A percentile compares a stretch with the other conserved stretches of the same genome.
Conservation (phyloP, 2,888 invertebrate genomes). For the Drosophila seclusa region DNA sequence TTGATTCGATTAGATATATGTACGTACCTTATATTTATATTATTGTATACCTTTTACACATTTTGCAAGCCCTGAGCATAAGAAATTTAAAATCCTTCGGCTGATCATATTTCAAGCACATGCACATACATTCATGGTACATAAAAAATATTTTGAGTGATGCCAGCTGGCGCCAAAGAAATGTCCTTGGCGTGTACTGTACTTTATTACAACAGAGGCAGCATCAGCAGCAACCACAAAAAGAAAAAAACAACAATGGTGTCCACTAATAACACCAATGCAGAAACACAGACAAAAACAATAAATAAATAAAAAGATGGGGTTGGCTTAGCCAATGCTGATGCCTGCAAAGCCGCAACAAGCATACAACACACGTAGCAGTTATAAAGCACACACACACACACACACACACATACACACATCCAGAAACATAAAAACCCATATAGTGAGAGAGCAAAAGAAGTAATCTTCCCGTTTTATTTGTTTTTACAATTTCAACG, state of each 20-base stretch:
- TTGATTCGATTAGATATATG: too few species aligned
- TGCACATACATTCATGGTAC: slow-evolving; percentile 36
- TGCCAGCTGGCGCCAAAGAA: slow-evolving; percentile 67
- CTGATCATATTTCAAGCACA: slow-evolving; percentile 40
- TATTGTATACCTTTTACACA: not conserved
- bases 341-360: slow-evolving; percentile 75
- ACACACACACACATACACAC: slow-evolving; percentile 10
- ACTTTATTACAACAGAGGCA: slow-evolving; percentile 64
- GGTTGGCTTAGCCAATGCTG: slow-evolving; percentile 60
- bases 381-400: slow-evolving; percentile 60
- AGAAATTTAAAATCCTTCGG: slow-evolving; percentile 22
- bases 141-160: slow-evolving; percentile 64
- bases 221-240: slow-evolving; percentile 15
- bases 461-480: slow-evolving; percentile 67
- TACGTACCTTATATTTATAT: not conserved
- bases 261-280: slow-evolving; percentile 76
- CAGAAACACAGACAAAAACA: slow-evolving; percentile 77
- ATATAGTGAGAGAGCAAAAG: slow-evolving; percentile 23
- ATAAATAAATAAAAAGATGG: slow-evolving; percentile 78
- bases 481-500: slow-evolving; percentile 71
- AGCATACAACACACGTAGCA: slow-evolving; percentile 65
- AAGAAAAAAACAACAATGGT: slow-evolving; percentile 21
- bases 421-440: slow-evolving; percentile 22
- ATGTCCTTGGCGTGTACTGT: slow-evolving; percentile 58
- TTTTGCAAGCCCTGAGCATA: not conserved